Evolutionary conservation across 1,140 invertebrate species (phyloP), one percentile per base, ranked within the genome.

Genomic region (Babylonia areolata): DNA sequence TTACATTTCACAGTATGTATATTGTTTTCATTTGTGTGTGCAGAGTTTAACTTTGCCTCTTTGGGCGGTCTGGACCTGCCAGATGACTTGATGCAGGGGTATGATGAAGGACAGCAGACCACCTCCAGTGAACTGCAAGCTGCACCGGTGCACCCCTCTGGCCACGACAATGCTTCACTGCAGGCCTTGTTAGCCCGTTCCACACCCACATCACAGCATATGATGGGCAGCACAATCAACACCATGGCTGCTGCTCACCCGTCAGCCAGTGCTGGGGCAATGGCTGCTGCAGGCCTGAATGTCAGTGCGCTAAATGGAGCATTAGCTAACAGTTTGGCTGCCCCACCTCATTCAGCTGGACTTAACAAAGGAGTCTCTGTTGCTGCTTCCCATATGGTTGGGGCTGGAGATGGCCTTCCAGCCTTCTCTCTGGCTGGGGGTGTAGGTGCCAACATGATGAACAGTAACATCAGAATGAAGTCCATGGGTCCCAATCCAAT

Each of bases 41-140:
- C 88, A 92, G 91, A 92, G 39, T 89, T 90, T 39, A 90, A 81
- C 78, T 88, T 90, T 54, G 82, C 37, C 39, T 80, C 77, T 81
- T 85, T 91, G 78, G 80, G 88, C 73, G 88, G 89, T 90, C 91
- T 78, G 95, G 97, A 98, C 94, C 96, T 99, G 87, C 98, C 98
- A 54, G 97, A 98, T 95, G 98, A 98, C 94, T 95, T 99, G 81
- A 97, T 98, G 88, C 88, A 73, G 28, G 75, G 86, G 37, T 87
- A 91, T 75, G 88, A 87, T 88, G 91, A 90, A 33, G 90, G 92
- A 84, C 94, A 93, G 90, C 92, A 92, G 73, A 89, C 88, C 31
- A 6, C 81, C 54, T 31, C 81, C 54, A 87, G 86, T 88, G 91
- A 92, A 87, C 71, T 85, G 75, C 88, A 90, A 58, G 46, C 37